Percentiles rank a stretch among this genome's conserved stretches.
Evolutionary conservation across 2,888 invertebrate genomes (phyloP).

Genomic region (Agrenia bidenticulata): DNA sequence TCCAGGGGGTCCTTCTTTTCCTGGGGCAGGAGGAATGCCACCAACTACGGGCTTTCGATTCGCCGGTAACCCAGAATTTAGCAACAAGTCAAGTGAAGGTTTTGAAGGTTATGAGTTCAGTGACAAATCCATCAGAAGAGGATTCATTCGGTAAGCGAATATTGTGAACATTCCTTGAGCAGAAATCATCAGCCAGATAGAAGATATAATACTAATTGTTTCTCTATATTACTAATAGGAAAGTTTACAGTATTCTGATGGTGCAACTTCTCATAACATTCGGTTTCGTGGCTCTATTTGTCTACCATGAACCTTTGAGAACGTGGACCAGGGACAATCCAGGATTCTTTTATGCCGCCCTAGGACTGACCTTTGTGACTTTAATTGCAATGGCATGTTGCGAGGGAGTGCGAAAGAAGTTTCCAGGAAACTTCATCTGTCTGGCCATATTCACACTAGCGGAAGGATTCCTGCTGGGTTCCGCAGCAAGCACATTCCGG

Average conservation of each 20-base stretch:
- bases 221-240: conserved; percentile 60
- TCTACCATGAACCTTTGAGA: conserved; percentile 58
- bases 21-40: conserved; percentile 31
- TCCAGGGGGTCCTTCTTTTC: background rate
- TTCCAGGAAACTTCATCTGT: conserved; percentile 86
- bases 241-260: conserved; percentile 81
- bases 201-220: background rate
- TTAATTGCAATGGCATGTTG: conserved; percentile 67
- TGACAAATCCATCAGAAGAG: conserved; percentile 49
- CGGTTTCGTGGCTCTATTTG: conserved; percentile 73
- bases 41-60: conserved; percentile 4
- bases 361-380: conserved; percentile 41
- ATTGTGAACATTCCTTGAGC: too few relatives aligned
- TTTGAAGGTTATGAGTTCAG: conserved; percentile 41
- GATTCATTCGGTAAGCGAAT: conserved; percentile 44
- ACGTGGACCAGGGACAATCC: conserved; percentile 27
- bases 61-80: conserved; percentile 12
- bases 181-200: background rate
- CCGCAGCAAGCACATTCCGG: conserved; percentile 62
- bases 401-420: conserved; percentile 74
- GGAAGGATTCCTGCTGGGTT: conserved; percentile 77
- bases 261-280: conserved; percentile 78
- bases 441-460: conserved; percentile 81
- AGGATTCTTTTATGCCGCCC: conserved; percentile 23
- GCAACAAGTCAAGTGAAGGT: conserved; percentile 25